Evolutionary conservation across 2,888 invertebrate genomes (phyloP).

Genomic region (Polietes domitor): DNA sequence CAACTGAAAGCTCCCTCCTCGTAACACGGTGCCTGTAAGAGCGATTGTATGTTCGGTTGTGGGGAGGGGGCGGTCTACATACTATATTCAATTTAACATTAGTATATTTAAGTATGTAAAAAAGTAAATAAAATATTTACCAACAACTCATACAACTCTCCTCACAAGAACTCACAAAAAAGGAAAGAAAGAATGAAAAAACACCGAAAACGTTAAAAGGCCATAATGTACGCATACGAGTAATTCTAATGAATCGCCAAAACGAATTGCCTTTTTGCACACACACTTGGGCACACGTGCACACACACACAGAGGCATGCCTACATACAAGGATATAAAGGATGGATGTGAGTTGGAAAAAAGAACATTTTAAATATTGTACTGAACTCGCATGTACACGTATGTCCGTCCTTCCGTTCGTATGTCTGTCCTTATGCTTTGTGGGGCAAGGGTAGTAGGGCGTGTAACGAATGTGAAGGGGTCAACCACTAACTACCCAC

Average conservation of each 20-base stretch:
- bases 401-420: neutral
- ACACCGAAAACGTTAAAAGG: slow-evolving; percentile 24
- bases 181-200: neutral
- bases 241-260: slow-evolving; percentile 39
- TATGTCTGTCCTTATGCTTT: slow-evolving; percentile 25
- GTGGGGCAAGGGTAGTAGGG: slow-evolving; percentile 63
- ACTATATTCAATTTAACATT: slow-evolving; percentile 33
- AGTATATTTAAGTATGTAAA: slow-evolving; percentile 30
- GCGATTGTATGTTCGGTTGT: neutral
- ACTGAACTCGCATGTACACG: neutral
- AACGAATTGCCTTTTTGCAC: slow-evolving; percentile 25
- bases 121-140: slow-evolving; percentile 35
- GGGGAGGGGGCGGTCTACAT: too few species aligned
- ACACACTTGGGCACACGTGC: neutral
- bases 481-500: slow-evolving; percentile 65
- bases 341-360: neutral
- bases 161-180: neutral
- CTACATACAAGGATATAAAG: neutral
- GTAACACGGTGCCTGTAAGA: neutral
- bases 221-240: slow-evolving; percentile 37
- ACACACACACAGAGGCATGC: neutral
- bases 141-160: slow-evolving; percentile 32
- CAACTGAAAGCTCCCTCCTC: neutral
- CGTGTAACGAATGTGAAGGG: slow-evolving; percentile 43
- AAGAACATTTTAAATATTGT: slow-evolving; percentile 10